Evolutionary conservation across 2,113 vertebrate genomes (phyloP), one percentile per base, ranked within the genome.

Genomic region (Notiomystis cincta): DNA sequence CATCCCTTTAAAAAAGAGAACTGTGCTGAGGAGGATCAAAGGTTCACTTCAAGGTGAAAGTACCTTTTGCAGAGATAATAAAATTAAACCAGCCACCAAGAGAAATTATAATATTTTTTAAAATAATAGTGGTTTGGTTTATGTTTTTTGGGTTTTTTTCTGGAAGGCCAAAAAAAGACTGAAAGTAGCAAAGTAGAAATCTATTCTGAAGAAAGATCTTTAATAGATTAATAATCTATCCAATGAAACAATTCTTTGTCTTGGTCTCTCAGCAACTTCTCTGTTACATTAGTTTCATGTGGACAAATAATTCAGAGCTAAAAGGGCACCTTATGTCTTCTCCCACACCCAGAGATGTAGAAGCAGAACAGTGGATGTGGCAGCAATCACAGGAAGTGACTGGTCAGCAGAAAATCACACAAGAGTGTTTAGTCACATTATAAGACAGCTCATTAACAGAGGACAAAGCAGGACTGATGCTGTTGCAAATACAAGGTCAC

Each of bases 381-480:
- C 77, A 93, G 65, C 67, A 91, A 73, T 86, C 87, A 67, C 4
- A 0, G 61, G 37, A 95, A 94, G 87, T 51, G 80, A 62, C 24
- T 85, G 51, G 65, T 92, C 87, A 90, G 87, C 95, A 95, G 73
- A 95, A 97, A 93, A 91, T 86, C 70, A 69, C 66, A 65, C 75
- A 75, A n/a, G 57, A 56, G 13, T 45, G 44, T 91, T 85, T 70
- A 85, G 78, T 71, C 94, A 89, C 71, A 23, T 50, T 83, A 17
- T 61, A 72, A 93, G 95, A 73, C 75, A 96, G 73, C 60, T 97
- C 89, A 93, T 93, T 97, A 97, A 83, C 45, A 82, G 51, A 65
- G 73, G 87, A 83, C 78, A 93, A 84, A 94, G 81, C 38, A 90
- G 66, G 66, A 65, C 58, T 47, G 85, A 89, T 60, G 47, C 35